Percentiles rank a stretch among this genome's conserved stretches.
Evolutionary conservation across 2,113 vertebrate species (phyloP).

Genomic region (Peromyscus maniculatus): DNA sequence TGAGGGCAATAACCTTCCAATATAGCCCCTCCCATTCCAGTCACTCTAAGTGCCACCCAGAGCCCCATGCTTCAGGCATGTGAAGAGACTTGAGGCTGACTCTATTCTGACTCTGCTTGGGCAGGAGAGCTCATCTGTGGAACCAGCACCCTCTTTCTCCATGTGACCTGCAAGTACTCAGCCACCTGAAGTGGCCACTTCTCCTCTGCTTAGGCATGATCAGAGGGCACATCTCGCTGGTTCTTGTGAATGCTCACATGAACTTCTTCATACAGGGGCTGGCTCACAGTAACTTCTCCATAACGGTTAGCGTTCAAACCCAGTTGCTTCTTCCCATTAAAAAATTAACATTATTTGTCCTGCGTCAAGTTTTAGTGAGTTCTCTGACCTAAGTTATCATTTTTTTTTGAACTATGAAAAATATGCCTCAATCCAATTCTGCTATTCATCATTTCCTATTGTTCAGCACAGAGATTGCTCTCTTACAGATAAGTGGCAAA

Average conservation of each 20-base stretch:
- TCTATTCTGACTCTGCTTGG: not conserved
- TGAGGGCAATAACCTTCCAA: not conserved
- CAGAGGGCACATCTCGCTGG: not conserved
- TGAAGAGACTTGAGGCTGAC: not conserved
- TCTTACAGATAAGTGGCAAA: constrained; percentile 38
- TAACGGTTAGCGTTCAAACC: constrained; percentile 1
- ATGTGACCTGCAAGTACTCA: not conserved
- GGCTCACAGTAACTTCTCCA: not conserved
- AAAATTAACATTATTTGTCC: constrained; percentile 34
- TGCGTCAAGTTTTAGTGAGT: constrained; percentile 15
- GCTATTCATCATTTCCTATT: constrained; percentile 21
- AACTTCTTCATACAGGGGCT: not conserved
- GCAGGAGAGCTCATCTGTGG: not conserved
- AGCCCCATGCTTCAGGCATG: not conserved
- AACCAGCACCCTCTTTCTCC: not conserved
- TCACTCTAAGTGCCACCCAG: too few species aligned
- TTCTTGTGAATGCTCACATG: not conserved
- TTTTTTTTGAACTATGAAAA: constrained; percentile 46
- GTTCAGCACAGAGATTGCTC: constrained; percentile 23
- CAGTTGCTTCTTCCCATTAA: not conserved
- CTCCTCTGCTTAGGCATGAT: not conserved
- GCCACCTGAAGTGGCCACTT: not conserved
- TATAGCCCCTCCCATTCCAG: not conserved
- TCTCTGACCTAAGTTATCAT: constrained; percentile 27
- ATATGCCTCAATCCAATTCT: constrained; percentile 34